Evolutionary conservation across 1,140 invertebrate species (phyloP).

Genomic region (Apis cerana): DNA sequence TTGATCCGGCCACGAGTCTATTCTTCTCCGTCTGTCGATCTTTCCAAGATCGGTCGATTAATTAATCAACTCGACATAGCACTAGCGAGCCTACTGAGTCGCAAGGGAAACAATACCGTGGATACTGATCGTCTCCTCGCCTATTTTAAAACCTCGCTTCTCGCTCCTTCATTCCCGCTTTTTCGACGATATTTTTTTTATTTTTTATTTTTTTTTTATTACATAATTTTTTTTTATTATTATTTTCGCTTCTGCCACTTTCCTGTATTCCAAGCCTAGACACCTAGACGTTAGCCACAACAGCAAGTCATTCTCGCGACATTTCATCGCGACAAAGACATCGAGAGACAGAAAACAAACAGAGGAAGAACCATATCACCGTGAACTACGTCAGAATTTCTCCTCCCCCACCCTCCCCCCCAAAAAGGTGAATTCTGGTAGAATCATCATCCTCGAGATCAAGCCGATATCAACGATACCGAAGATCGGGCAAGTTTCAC

Average conservation of each 20-base stretch:
- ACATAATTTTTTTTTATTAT: neutral
- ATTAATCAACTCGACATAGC: neutral
- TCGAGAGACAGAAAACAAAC: conserved; percentile 25
- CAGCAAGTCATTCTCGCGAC: conserved; percentile 46
- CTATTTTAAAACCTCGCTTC: conserved; percentile 40
- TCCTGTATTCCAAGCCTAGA: conserved; percentile 46
- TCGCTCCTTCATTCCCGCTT: conserved; percentile 41
- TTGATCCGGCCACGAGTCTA: neutral
- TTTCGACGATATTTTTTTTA: conserved; percentile 15
- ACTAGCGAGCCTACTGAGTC: conserved; percentile 2
- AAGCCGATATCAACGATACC: neutral
- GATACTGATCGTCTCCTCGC: conserved; percentile 33
- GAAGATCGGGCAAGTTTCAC: neutral
- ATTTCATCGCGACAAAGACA: conserved; percentile 36
- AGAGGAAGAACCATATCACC: neutral
- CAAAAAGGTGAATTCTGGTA: too few species aligned
- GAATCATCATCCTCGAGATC: neutral
- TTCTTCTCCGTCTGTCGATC: conserved; percentile 23
- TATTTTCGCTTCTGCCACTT: conserved; percentile 43
- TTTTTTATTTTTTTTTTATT: neutral
- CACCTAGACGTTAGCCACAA: conserved; percentile 63
- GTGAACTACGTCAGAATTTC: neutral
- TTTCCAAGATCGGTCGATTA: neutral
- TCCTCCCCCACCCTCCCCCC: too few species aligned
- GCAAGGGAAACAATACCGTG: conserved; percentile 25